Percentiles rank a stretch among this genome's conserved stretches.
Conservation (phyloP, 2,113 vertebrate genomes). For the Sciurus niger region DNA sequence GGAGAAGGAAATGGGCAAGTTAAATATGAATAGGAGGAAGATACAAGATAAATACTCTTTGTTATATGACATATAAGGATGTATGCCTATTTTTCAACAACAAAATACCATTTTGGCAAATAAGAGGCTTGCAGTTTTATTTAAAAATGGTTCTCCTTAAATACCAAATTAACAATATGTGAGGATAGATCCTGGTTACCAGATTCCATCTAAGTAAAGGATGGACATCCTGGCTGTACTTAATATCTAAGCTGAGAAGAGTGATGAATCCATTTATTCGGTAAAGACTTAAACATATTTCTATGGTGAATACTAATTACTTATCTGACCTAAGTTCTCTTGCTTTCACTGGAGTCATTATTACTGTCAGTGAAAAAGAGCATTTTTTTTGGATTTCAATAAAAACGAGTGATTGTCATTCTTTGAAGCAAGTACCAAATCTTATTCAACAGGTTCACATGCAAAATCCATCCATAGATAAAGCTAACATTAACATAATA, state of each 20-base stretch:
- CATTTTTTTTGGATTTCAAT: slow-evolving; percentile 14
- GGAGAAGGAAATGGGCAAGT: slow-evolving; percentile 14
- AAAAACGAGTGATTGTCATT: slow-evolving; percentile 39
- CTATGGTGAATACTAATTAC: slow-evolving; percentile 43
- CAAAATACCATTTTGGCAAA: slow-evolving; percentile 37
- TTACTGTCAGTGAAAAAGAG: not conserved
- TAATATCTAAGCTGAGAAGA: slow-evolving; percentile 35
- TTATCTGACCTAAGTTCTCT: not conserved
- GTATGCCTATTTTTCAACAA: not conserved
- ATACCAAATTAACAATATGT: slow-evolving; percentile 22
- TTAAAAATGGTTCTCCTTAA: slow-evolving; percentile 43
- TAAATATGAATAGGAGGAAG: slow-evolving; percentile 53
- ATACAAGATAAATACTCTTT: slow-evolving; percentile 21
- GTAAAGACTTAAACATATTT: slow-evolving; percentile 51
- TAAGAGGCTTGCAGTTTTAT: slow-evolving; percentile 46
- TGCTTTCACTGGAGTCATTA: slow-evolving; percentile 33
- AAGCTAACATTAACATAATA: slow-evolving; percentile 16
- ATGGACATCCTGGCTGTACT: not conserved
- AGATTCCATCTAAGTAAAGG: slow-evolving; percentile 59
- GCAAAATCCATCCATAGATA: not conserved
- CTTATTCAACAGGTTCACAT: not conserved
- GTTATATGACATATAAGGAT: slow-evolving; percentile 57
- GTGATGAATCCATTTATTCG: slow-evolving; percentile 27
- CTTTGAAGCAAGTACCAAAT: not conserved
- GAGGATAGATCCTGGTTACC: not conserved